Percentiles rank a stretch among this genome's conserved stretches.
These are phyloP conservation scores for Colletes collaris DNA, from an alignment of 2,888 invertebrate species.

Conservation along the genomic window DNA sequence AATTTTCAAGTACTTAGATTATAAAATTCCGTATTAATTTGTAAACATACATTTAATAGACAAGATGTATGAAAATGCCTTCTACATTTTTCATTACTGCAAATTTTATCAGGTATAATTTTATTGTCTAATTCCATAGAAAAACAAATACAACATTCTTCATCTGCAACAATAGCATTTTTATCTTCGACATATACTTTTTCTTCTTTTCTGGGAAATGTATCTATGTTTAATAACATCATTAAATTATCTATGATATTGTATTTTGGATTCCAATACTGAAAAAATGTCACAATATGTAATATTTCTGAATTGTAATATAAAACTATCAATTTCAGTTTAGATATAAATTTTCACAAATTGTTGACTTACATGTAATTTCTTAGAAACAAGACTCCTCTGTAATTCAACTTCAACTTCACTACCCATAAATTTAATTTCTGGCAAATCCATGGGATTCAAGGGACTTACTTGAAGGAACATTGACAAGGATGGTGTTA, in stretches of 20 bases:
- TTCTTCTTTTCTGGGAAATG: constrained; percentile 71
- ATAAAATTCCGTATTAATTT: constrained; percentile 2
- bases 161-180: constrained; percentile 70
- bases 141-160: constrained; percentile 81
- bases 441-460: constrained; percentile 70
- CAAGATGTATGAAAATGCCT: constrained; percentile 77
- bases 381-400: constrained; percentile 67
- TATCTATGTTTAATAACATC: constrained; percentile 72
- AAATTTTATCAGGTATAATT: constrained; percentile 75
- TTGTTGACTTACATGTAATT: constrained; percentile 64
- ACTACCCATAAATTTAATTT: constrained; percentile 77
- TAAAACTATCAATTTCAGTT: not conserved
- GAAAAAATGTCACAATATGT: constrained; percentile 21
- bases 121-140: constrained; percentile 71
- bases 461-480: constrained; percentile 74
- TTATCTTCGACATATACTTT: constrained; percentile 33
- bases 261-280: constrained; percentile 76
- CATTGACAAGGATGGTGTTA: constrained; percentile 75
- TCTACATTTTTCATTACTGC: constrained; percentile 77
- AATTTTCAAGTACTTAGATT: constrained; percentile 1
- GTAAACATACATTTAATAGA: constrained; percentile 71
- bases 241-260: constrained; percentile 73
- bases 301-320: not conserved
- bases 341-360: constrained; percentile 15
- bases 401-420: constrained; percentile 72